Evolutionary conservation across 1,140 invertebrate genomes (phyloP).

Genomic region (Macrotrachela quadricornifera): DNA sequence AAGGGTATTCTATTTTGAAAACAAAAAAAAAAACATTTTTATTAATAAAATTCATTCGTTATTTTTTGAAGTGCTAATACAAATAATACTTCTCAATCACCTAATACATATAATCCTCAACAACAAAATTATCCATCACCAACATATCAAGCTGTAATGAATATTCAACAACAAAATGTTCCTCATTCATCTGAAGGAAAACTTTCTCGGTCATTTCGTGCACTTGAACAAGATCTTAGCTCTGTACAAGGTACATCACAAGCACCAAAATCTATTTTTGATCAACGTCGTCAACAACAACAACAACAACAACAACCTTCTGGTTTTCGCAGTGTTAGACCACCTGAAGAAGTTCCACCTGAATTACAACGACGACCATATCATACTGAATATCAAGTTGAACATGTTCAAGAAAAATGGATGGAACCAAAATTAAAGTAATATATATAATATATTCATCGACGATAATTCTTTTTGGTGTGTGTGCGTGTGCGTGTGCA

Average conservation of each 20-base stretch:
- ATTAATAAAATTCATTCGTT: too few species aligned
- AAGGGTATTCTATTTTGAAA: neutral
- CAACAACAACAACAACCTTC: neutral
- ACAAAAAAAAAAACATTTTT: neutral
- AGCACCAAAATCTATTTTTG: too few species aligned
- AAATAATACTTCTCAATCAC: neutral
- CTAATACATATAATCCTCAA: neutral
- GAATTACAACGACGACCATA: conserved; percentile 1
- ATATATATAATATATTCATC: too few species aligned
- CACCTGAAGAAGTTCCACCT: neutral
- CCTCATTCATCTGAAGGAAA: conserved; percentile 3
- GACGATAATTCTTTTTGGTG: too few species aligned
- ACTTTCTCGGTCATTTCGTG: neutral
- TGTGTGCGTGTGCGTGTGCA: too few species aligned
- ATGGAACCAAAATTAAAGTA: conserved; percentile 1
- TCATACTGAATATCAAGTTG: conserved; percentile 1
- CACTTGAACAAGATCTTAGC: too few species aligned
- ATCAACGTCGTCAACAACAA: neutral
- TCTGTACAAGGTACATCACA: too few species aligned
- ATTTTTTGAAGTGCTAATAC: neutral
- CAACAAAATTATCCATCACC: neutral
- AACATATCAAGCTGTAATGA: neutral
- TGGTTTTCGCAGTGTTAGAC: conserved; percentile 6
- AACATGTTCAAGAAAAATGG: conserved; percentile 6
- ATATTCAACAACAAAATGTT: neutral